Evolutionary conservation across 2,797 vertebrate genomes (phyloP).

Genomic region (Parambassis ranga): DNA sequence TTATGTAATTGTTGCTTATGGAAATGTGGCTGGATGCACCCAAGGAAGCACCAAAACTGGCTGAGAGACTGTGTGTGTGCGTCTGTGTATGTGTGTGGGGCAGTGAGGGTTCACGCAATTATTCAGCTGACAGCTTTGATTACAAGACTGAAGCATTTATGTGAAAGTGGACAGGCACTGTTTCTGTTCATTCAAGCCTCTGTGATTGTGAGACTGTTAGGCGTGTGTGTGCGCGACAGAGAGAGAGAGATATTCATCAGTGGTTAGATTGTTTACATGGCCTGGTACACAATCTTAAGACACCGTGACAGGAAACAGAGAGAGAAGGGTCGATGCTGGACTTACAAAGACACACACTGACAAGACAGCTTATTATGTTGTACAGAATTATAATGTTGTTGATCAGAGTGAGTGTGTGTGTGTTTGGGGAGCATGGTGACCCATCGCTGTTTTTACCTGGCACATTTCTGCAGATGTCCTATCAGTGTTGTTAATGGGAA

Average conservation of each 20-base stretch:
- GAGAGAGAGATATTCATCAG: conserved; percentile 22
- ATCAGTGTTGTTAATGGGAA: too few relatives aligned
- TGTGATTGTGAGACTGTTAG: not conserved
- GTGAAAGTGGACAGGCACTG: not conserved
- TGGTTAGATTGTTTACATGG: conserved; percentile 33
- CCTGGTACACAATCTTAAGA: conserved; percentile 25
- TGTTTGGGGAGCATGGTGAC: too few relatives aligned
- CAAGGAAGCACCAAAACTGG: conserved; percentile 3
- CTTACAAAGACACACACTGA: not conserved
- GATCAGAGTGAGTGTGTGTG: too few relatives aligned
- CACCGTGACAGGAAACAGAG: conserved; percentile 18
- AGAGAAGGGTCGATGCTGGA: not conserved
- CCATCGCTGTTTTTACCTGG: too few relatives aligned
- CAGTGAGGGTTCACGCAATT: not conserved
- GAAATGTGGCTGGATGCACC: conserved; percentile 11
- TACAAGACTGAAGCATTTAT: not conserved
- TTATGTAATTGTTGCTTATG: conserved; percentile 22
- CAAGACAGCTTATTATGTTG: not conserved
- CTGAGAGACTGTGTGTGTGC: not conserved
- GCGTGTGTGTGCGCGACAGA: not conserved
- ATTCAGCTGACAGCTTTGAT: conserved; percentile 25
- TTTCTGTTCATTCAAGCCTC: not conserved
- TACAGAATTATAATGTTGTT: not conserved
- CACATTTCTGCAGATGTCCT: too few relatives aligned
- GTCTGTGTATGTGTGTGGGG: not conserved